Percentiles rank a stretch among this genome's conserved stretches.
Conservation (phyloP, 1,140 invertebrate species). For the Nasonia vitripennis region DNA sequence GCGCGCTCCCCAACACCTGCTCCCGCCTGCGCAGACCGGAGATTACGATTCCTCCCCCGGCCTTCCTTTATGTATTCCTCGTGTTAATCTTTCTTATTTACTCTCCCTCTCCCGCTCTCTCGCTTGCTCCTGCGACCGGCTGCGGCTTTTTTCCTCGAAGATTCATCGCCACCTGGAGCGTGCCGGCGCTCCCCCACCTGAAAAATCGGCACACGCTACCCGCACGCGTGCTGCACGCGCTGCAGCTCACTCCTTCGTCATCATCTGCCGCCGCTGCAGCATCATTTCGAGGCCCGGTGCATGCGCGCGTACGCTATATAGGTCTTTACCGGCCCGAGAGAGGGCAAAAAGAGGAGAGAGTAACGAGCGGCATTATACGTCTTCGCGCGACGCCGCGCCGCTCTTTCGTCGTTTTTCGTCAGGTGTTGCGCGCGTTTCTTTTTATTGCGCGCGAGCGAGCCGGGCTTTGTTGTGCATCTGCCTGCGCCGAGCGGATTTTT, state of each 20-base stretch:
- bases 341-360: neutral
- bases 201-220: slow-evolving; percentile 20
- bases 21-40: neutral
- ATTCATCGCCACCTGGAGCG: slow-evolving; percentile 45
- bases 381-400: neutral
- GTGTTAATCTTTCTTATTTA: slow-evolving; percentile 5
- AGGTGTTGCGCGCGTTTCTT: slow-evolving; percentile 9
- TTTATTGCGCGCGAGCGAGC: neutral
- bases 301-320: neutral
- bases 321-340: neutral
- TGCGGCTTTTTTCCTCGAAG: slow-evolving; percentile 1
- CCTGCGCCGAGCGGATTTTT: neutral
- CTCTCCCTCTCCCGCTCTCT: neutral
- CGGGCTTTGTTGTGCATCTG: neutral
- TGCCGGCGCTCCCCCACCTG: slow-evolving; percentile 15
- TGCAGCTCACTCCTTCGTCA: slow-evolving; percentile 13
- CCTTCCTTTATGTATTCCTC: neutral
- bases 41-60: neutral
- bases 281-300: neutral
- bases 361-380: slow-evolving; percentile 6
- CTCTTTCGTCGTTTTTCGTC: slow-evolving; percentile 27
- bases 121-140: neutral
- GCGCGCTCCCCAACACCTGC: neutral
- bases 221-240: neutral
- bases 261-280: slow-evolving; percentile 9